Evolutionary conservation across 2,113 vertebrate species (phyloP).

Genomic region (Diadophis punctatus): DNA sequence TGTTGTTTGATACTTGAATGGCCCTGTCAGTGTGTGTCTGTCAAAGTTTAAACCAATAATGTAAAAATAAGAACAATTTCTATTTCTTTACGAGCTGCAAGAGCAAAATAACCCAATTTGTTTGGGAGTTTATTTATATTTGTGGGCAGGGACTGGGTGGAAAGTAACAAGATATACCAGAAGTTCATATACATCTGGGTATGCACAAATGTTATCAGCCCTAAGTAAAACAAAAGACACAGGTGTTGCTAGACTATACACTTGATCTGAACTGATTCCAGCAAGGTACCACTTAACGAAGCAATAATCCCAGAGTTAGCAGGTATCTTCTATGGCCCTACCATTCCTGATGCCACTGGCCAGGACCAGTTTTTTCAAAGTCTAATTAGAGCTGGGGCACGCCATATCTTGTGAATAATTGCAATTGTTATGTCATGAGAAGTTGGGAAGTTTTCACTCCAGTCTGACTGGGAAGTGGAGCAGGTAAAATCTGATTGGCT

Average conservation of each 20-base stretch:
- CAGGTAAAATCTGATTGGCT: too few relatives aligned
- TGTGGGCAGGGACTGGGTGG: neutral
- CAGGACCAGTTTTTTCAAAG: neutral
- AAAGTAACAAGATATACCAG: neutral
- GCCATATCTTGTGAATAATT: neutral
- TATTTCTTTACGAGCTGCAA: slow-evolving; percentile 29
- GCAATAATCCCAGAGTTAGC: neutral
- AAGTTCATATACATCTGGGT: neutral
- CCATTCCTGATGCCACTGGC: neutral
- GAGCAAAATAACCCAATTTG: slow-evolving; percentile 22
- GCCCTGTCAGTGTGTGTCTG: neutral
- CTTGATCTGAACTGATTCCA: neutral
- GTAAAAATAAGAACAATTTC: slow-evolving; percentile 34
- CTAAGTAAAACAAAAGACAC: neutral
- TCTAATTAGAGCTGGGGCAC: neutral
- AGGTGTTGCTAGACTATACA: neutral
- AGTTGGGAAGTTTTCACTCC: too few relatives aligned
- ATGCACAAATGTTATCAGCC: neutral
- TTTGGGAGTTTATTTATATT: slow-evolving; percentile 28
- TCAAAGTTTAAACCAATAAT: slow-evolving; percentile 24
- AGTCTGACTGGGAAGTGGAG: too few relatives aligned
- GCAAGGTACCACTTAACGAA: neutral
- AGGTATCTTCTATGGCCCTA: neutral
- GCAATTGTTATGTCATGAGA: too few relatives aligned
- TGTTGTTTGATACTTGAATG: neutral